Percentiles rank a stretch among this genome's conserved stretches.
These are phyloP conservation scores for Lasaia peninsularis DNA, from an alignment of 1,140 invertebrate genomes.

Conservation along the genomic window DNA sequence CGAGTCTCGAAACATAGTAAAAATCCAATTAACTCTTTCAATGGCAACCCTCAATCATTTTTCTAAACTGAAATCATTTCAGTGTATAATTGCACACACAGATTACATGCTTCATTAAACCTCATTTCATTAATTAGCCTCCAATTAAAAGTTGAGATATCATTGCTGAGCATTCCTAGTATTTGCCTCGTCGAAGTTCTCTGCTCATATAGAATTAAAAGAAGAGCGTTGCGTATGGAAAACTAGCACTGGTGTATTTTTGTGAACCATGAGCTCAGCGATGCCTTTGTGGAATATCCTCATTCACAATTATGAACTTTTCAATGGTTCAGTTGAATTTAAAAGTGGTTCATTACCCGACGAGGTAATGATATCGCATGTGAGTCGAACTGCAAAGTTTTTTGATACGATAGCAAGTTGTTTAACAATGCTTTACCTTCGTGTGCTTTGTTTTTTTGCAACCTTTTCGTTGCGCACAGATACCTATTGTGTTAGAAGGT, in stretches of 20 bases:
- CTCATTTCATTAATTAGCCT: neutral
- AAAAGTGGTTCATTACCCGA: conserved; percentile 46
- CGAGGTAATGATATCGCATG: neutral
- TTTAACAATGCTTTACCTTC: neutral
- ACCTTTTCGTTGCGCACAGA: neutral
- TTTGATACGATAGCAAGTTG: neutral
- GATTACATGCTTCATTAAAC: conserved; percentile 5
- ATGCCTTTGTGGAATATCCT: conserved; percentile 51
- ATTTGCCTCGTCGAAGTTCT: neutral
- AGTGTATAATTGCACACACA: conserved; percentile 19
- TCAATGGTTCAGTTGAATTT: conserved; percentile 45
- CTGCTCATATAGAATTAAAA: conserved; percentile 44
- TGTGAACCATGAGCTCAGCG: conserved; percentile 43
- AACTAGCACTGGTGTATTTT: conserved; percentile 60
- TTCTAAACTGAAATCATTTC: neutral
- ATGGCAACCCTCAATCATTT: no score
- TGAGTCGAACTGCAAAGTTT: neutral
- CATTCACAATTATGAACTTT: conserved; percentile 59
- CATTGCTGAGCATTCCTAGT: neutral
- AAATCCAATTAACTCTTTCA: no score
- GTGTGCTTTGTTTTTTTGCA: neutral
- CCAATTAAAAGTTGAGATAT: conserved; percentile 14
- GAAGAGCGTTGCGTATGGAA: conserved; percentile 43
- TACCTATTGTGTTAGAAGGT: no score
- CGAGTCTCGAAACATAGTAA: no score